Percentiles rank a stretch among this genome's conserved stretches.
Conservation (phyloP, 2,888 invertebrate species). For the Dolichopus griseipennis region DNA sequence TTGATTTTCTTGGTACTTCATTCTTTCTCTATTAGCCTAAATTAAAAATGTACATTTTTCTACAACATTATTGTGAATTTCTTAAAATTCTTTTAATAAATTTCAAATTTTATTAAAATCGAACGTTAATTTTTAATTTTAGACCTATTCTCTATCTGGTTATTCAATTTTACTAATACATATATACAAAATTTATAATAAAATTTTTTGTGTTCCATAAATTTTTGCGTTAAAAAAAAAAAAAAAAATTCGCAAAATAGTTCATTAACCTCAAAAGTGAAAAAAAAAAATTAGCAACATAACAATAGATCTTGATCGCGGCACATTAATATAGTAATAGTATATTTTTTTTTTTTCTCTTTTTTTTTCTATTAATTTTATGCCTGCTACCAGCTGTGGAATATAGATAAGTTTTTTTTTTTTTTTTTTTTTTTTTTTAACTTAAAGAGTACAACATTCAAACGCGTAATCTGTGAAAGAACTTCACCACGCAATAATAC, state of each 20-base stretch:
- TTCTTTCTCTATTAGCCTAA: no score
- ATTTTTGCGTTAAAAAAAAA: background rate
- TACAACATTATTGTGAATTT: no score
- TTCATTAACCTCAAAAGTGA: background rate
- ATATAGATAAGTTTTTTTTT: background rate
- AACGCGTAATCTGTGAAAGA: background rate
- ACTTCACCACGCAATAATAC: background rate
- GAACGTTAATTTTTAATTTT: no score
- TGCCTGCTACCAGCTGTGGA: background rate
- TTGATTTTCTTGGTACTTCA: no score
- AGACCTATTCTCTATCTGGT: background rate
- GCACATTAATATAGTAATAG: background rate
- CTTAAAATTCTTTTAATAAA: no score
- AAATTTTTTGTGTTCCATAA: no score
- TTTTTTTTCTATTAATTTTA: background rate
- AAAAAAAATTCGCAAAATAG: background rate
- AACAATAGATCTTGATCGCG: background rate
- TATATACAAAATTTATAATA: background rate
- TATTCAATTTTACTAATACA: background rate
- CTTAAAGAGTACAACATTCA: background rate
- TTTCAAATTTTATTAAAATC: background rate
- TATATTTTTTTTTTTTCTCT: background rate
- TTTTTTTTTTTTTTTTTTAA: background rate
- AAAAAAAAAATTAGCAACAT: background rate
- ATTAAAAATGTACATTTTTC: no score